These are phyloP conservation scores for Cerastoderma edule DNA, from an alignment of 2,888 invertebrate genomes.

Conservation along the genomic window DNA sequence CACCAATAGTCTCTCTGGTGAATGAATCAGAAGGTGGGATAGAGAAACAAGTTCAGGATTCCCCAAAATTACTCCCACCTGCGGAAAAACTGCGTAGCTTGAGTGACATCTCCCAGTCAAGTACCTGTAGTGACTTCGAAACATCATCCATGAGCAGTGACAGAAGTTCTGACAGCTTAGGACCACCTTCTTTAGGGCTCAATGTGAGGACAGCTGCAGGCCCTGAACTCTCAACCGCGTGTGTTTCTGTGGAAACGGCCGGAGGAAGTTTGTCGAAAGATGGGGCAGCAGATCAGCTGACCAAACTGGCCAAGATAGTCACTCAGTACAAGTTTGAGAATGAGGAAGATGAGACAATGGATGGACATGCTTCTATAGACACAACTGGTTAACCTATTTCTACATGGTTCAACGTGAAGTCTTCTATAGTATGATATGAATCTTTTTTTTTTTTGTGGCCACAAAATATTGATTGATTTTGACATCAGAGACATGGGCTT, in stretches of 20 bases:
- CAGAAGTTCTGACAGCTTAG: slow-evolving; percentile 44
- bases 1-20: slow-evolving; percentile 74
- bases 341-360: slow-evolving; percentile 29
- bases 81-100: slow-evolving; percentile 60
- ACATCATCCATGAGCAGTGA: slow-evolving; percentile 35
- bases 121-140: slow-evolving; percentile 45
- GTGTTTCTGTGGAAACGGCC: slow-evolving; percentile 39
- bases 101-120: slow-evolving; percentile 61
- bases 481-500: too few species aligned
- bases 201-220: slow-evolving; percentile 51
- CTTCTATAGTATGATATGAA: neutral
- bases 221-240: slow-evolving; percentile 54
- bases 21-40: slow-evolving; percentile 50
- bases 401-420: neutral
- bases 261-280: slow-evolving; percentile 11
- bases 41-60: slow-evolving; percentile 42
- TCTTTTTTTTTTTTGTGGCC: too few species aligned
- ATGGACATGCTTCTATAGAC: slow-evolving; percentile 2
- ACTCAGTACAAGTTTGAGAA: slow-evolving; percentile 76
- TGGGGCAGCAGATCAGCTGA: slow-evolving; percentile 74
- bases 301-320: slow-evolving; percentile 78
- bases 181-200: slow-evolving; percentile 50
- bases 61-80: slow-evolving; percentile 75
- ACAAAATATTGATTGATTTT: too few species aligned
- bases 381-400: neutral